Percentiles rank a stretch among this genome's conserved stretches.
Conservation (phyloP, 92 coral and sea anemone genomes). For the Scolanthus callimorphus region DNA sequence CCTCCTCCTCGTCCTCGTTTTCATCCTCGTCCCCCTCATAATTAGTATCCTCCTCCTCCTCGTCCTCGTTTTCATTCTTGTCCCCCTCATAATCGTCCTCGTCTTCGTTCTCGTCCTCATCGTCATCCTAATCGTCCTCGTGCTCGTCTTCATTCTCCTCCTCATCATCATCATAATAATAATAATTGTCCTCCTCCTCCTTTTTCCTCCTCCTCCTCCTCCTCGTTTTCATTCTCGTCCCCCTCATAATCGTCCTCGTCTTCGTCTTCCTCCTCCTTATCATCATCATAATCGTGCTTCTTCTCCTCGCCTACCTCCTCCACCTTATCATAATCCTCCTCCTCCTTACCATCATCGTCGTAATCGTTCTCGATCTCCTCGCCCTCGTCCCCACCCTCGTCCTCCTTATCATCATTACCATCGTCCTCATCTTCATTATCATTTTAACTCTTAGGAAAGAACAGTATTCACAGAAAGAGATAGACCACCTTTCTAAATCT, state of each 20-base stretch:
- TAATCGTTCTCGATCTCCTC: neutral
- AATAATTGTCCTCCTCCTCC: neutral
- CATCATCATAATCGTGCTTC: neutral
- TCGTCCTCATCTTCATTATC: neutral
- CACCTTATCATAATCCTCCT: neutral
- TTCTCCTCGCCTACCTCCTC: neutral
- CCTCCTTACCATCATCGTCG: neutral
- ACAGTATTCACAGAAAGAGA: no score
- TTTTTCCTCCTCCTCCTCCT: neutral
- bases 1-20: neutral
- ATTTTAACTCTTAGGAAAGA: no score
- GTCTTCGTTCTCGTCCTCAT: neutral
- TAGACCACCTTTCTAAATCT: no score
- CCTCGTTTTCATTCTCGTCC: neutral
- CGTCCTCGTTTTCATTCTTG: neutral
- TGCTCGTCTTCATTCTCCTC: neutral
- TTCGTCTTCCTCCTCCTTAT: neutral
- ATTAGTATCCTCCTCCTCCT: neutral
- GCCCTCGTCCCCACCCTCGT: neutral
- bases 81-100: neutral
- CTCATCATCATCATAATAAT: neutral
- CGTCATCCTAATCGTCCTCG: neutral
- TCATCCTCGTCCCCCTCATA: neutral
- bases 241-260: neutral
- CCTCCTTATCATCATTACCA: neutral